phyloP scores from a whole-genome alignment of 2,888 invertebrate genomes.

The Hirtodrosophila trivittata region DNA sequence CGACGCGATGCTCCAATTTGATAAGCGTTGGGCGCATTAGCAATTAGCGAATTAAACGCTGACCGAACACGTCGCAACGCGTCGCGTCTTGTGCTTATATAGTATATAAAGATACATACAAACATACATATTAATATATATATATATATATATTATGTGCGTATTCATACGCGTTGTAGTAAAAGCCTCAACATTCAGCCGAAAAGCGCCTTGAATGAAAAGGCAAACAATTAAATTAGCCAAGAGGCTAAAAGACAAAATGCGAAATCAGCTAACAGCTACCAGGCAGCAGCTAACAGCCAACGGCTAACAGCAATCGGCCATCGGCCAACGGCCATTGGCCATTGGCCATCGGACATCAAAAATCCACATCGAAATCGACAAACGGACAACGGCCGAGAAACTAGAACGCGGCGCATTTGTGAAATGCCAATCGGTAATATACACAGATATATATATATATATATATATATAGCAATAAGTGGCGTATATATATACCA shows the following conservation, averaged over 20 bases:
- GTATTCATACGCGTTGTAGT: neutral
- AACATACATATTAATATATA: no score
- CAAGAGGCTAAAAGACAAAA: slow-evolving; percentile 66
- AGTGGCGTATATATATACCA: neutral
- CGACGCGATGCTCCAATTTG: slow-evolving; percentile 76
- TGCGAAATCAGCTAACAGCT: slow-evolving; percentile 46
- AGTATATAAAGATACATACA: no score
- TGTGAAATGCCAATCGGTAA: slow-evolving; percentile 68
- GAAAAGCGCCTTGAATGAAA: slow-evolving; percentile 63
- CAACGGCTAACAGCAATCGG: slow-evolving; percentile 20
- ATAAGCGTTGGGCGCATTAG: slow-evolving; percentile 72
- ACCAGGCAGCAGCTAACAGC: slow-evolving; percentile 9
- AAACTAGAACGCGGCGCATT: slow-evolving; percentile 74
- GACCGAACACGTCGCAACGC: slow-evolving; percentile 5
- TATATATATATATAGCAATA: neutral
- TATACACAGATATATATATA: neutral
- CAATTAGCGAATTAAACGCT: slow-evolving; percentile 79
- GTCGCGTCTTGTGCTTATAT: no score
- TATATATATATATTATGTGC: no score
- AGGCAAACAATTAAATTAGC: slow-evolving; percentile 80
- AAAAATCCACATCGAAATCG: slow-evolving; percentile 36
- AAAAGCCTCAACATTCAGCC: neutral
- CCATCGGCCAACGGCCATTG: slow-evolving; percentile 8
- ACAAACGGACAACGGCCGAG: slow-evolving; percentile 16
- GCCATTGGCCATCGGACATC: slow-evolving; percentile 12